A percentile compares a stretch with the other conserved stretches of the same genome.
phyloP scores from a whole-genome alignment of 2,888 invertebrate species.

The Agrochola lychnidis region DNA sequence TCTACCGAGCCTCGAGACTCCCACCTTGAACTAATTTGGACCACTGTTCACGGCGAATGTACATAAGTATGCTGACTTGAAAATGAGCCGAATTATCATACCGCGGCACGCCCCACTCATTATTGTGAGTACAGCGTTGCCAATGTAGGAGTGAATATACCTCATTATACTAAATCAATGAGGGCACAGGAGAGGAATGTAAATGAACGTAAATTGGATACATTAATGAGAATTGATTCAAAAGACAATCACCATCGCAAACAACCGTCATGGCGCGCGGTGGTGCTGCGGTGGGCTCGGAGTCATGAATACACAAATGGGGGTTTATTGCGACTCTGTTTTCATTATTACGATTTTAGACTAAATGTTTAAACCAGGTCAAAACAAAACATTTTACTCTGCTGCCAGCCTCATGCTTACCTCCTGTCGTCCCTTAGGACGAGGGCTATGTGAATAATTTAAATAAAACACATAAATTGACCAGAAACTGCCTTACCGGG shows the following conservation, averaged over 20 bases:
- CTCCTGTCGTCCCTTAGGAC: slow-evolving; percentile 62
- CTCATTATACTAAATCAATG: slow-evolving; percentile 66
- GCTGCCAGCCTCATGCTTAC: slow-evolving; percentile 47
- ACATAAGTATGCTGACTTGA: slow-evolving; percentile 57
- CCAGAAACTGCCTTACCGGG: slow-evolving; percentile 58
- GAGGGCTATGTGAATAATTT: slow-evolving; percentile 67
- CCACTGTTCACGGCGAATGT: slow-evolving; percentile 57
- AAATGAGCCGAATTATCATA: slow-evolving; percentile 61
- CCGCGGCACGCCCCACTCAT: slow-evolving; percentile 49
- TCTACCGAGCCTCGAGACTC: slow-evolving; percentile 65
- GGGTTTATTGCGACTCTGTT: slow-evolving; percentile 75
- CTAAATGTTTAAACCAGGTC: slow-evolving; percentile 70
- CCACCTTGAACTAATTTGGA: slow-evolving; percentile 73
- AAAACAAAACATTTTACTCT: slow-evolving; percentile 62
- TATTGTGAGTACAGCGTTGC: slow-evolving; percentile 50
- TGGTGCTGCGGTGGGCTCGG: slow-evolving; percentile 62
- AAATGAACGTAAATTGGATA: slow-evolving; percentile 69
- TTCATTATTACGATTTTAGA: slow-evolving; percentile 73
- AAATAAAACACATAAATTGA: slow-evolving; percentile 71
- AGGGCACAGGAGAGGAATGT: slow-evolving; percentile 63
- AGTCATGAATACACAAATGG: slow-evolving; percentile 83
- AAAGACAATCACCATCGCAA: slow-evolving; percentile 78
- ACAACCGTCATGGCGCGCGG: slow-evolving; percentile 66
- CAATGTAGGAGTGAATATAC: slow-evolving; percentile 57
- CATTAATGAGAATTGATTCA: slow-evolving; percentile 78